Conservation (phyloP, 2,113 vertebrate genomes). For the Ariopsis seemanni region DNA sequence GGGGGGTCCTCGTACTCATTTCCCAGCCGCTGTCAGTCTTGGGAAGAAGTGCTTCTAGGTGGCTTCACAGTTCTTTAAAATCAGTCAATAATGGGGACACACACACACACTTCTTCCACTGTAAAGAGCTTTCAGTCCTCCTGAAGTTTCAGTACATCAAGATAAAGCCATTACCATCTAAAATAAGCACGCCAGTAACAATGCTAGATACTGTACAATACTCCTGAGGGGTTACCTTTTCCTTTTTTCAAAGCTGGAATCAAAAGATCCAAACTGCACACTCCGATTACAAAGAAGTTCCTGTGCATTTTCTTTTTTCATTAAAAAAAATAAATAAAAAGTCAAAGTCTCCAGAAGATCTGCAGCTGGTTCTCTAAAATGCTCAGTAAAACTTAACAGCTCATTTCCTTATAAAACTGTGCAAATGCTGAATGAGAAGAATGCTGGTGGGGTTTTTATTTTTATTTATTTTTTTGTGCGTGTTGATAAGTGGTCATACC, state of each 20-base stretch:
- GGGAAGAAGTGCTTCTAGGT: constrained; percentile 7
- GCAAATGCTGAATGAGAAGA: too few relatives aligned
- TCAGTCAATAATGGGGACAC: too few relatives aligned
- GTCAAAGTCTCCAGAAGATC: background rate
- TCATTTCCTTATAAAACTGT: background rate
- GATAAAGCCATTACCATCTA: background rate
- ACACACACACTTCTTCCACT: constrained; percentile 2
- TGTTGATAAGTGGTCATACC: too few relatives aligned
- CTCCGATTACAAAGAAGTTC: background rate
- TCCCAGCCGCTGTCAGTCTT: constrained; percentile 75
- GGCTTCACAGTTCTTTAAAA: constrained; percentile 28
- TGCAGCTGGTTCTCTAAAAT: background rate
- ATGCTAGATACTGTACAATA: background rate
- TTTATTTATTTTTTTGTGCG: too few relatives aligned
- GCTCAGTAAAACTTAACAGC: background rate
- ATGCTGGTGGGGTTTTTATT: too few relatives aligned
- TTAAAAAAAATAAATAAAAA: too few relatives aligned
- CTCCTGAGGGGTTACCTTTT: background rate
- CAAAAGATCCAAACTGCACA: background rate
- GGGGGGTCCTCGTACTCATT: constrained; percentile 61
- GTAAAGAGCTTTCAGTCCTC: constrained; percentile 32
- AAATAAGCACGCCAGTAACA: background rate
- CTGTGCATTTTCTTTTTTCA: background rate
- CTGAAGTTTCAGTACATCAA: constrained; percentile 29
- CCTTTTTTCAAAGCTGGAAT: background rate